Conservation (phyloP, 2,113 vertebrate species). For the Opisthocomus hoazin region DNA sequence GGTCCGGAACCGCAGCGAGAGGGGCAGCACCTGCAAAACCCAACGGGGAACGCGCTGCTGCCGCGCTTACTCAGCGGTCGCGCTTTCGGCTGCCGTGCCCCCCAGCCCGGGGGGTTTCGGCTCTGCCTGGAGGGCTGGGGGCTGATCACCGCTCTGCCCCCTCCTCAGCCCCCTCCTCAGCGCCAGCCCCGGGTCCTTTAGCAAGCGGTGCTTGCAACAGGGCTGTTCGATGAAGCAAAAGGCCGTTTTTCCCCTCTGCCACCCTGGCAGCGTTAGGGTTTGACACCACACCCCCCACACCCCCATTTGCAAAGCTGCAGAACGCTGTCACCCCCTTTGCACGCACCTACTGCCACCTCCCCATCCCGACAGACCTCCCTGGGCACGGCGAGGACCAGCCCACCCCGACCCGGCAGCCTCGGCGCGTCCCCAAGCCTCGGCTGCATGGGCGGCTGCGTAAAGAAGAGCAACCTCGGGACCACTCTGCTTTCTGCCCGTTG, state of each 20-base stretch:
- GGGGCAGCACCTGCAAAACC: not conserved
- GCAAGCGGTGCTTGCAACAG: not conserved
- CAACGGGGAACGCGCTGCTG: not conserved
- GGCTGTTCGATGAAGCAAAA: not conserved
- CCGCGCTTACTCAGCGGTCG: rapidly evolving
- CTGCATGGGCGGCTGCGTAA: not conserved
- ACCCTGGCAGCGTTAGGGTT: not conserved
- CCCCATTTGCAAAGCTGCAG: not conserved
- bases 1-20: not conserved
- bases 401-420: not conserved
- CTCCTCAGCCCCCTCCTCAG: not conserved
- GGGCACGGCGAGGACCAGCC: rapidly evolving
- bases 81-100: no score
- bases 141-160: not conserved
- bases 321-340: not conserved
- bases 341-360: rapidly evolving
- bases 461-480: not conserved
- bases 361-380: not conserved
- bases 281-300: no score
- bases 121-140: not conserved
- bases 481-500: not conserved
- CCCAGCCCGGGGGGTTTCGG: not conserved
- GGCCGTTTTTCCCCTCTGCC: not conserved
- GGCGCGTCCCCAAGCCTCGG: rapidly evolving
- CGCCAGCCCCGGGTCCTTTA: rapidly evolving